These are phyloP conservation scores for Scolopax bukidnonensis DNA, from an alignment of 2,797 vertebrate species.

Conservation along the genomic window DNA sequence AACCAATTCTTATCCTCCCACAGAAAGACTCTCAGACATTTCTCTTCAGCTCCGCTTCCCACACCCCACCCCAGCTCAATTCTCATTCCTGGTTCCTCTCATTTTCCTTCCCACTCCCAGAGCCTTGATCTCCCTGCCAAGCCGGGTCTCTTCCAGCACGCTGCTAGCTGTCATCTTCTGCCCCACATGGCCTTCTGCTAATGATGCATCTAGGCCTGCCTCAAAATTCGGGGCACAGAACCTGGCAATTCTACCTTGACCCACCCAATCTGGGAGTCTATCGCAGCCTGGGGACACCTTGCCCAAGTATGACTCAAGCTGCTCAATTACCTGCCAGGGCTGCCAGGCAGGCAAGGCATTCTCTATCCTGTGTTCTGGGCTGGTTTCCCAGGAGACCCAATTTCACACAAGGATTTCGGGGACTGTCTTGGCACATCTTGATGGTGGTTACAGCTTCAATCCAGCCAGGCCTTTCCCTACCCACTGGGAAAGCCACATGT, in stretches of 20 bases:
- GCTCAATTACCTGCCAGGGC: not conserved
- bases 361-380: not conserved
- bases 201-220: not conserved
- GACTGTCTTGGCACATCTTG: not conserved
- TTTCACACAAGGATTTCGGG: not conserved
- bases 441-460: not conserved
- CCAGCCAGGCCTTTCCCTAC: not conserved
- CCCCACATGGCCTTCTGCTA: not conserved
- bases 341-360: not conserved
- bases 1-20: not conserved
- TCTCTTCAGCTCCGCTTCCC: not conserved
- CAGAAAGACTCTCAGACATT: not conserved
- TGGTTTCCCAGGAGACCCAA: not conserved
- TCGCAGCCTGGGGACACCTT: not conserved
- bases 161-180: not conserved
- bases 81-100: constrained; percentile 18
- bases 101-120: constrained; percentile 14
- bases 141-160: not conserved
- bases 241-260: not conserved
- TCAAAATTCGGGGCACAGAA: not conserved
- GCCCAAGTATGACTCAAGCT: constrained; percentile 24
- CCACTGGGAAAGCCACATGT: not conserved
- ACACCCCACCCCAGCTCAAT: not conserved
- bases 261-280: constrained; percentile 3
- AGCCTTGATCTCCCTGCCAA: constrained; percentile 50